Evolutionary conservation across 2,888 invertebrate species (phyloP), one percentile per base, ranked within the genome.

Genomic region (Biston betularia): DNA sequence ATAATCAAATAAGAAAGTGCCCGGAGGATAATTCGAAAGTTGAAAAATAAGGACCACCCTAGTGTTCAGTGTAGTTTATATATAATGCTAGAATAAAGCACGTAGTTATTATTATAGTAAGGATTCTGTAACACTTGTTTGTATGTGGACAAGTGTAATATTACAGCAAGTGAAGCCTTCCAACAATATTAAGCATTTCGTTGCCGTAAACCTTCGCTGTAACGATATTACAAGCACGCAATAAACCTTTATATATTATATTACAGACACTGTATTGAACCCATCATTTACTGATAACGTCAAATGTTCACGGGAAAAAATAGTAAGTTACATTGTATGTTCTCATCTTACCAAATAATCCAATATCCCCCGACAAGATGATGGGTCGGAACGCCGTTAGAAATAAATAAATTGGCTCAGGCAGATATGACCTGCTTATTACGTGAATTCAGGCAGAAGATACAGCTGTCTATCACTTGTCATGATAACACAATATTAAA

Each of bases 331-430:
- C 52, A 57, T 65, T 52, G 48, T 52, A 66, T 66, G 52, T 58
- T 57, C 57, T 58, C 62, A 58, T 66, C 57, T 48, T 61, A 61
- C 61, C 54, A 57, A 62, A 66, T 59, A 59, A 65, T 61, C 38
- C 50, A 56, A 65, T 65, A 61, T 61, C 10, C 50, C 50, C 52
- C 40, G 65, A 61, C 55, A 55, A 60, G 38, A 58, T 64, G 54
- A 65, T 50, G 45, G 56, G 50, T 52, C 35, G 15, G 40, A 45
- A 60, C 15, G 56, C 6, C 15, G 57, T 52, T 54, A 60, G 59
- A 54, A 60, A 53, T 14, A 50, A 60, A 65, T 44, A 65, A 55
- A 65, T 60, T 59, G 59, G 54, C 49, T 15, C 34, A 56, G 46
- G 35, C 58, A 58, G 58, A 58, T 58, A 58, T 48, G 38, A 58